phyloP scores from a whole-genome alignment of 2,797 vertebrate species.

The Euthynnus affinis region DNA sequence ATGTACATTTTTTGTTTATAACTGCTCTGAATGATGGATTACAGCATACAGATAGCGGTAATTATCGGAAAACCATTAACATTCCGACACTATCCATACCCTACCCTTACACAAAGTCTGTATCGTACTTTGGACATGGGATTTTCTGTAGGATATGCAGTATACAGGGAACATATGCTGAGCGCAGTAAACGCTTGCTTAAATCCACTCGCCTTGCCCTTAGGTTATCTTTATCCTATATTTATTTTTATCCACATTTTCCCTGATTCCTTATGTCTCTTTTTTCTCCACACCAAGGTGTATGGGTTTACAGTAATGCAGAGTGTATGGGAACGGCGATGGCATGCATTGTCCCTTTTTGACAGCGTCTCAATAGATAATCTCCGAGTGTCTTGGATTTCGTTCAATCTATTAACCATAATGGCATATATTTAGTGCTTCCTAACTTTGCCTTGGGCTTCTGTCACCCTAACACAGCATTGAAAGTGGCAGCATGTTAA shows the following conservation, averaged over 20 bases:
- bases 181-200: constrained; percentile 70
- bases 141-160: constrained; percentile 58
- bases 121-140: constrained; percentile 61
- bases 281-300: constrained; percentile 71
- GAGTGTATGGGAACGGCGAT: constrained; percentile 67
- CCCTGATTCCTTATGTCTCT: constrained; percentile 57
- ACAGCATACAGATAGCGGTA: constrained; percentile 81
- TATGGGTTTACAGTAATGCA: constrained; percentile 74
- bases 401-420: constrained; percentile 84
- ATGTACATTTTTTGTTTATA: constrained; percentile 80
- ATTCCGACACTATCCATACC: constrained; percentile 83
- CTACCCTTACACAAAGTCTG: constrained; percentile 63
- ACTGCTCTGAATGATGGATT: constrained; percentile 77
- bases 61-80: constrained; percentile 86
- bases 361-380: constrained; percentile 85
- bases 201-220: constrained; percentile 76
- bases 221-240: constrained; percentile 78
- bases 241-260: constrained; percentile 80
- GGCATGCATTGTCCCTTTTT: constrained; percentile 80
- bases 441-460: constrained; percentile 85
- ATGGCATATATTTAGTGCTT: constrained; percentile 85
- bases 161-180: constrained; percentile 59
- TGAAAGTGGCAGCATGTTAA: constrained; percentile 81
- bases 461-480: constrained; percentile 78
- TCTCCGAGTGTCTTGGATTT: constrained; percentile 84